Base-by-base conservation (phyloP, 2,888 invertebrate genomes). In the Sarcophaga carnaria region DNA sequence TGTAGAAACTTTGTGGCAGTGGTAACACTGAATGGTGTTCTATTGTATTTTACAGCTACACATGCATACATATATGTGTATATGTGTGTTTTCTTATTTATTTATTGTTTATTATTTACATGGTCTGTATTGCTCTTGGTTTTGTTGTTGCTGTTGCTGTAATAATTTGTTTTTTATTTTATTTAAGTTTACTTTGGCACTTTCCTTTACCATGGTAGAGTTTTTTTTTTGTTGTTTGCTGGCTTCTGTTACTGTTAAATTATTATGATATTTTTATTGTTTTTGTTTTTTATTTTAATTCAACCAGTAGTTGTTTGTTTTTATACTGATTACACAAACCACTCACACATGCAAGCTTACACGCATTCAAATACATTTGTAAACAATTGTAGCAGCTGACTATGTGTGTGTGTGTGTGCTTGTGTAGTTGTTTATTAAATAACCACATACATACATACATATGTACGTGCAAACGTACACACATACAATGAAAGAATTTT, bases 21-120 rank as follows among this genome's bases (percentile, higher is more conserved):
- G 37, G 37, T 37, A 37, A 37, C 37, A 37, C 37, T 37, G 37
- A 10, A 37, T 37, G 8, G 10, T 37, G 37, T 37, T 10, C 37
- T 37, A 37, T 37, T 10, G 8, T 37, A 37, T 37, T 8, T 37
- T 3, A 37, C 2, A 37, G 8, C 0, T 37, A 37, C 37, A 37
- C 37, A 37, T 54, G 4, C 54, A 14, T 49, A 14, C 49, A 14
- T 49, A 49, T 14, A 14, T 54, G 12, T 81, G 67, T 77, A 37
- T 45, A 10, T 80, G 54, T 63, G 14, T 17, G 64, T 66, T 67
- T 71, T 85, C 25, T 20, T 67, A 72, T 85, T 83, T 83, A 69
- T 67, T 84, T 82, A 66, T 75, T 81, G 59, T 77, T 77, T 77
- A 25, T 70, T 82, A 82, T 86, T 86, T 79, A 79, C 78, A 86